Percentiles rank a stretch among this genome's conserved stretches.
Evolutionary conservation across 92 coral and sea anemone genomes (phyloP).

Genomic region (Palythoa heliodiscus): DNA sequence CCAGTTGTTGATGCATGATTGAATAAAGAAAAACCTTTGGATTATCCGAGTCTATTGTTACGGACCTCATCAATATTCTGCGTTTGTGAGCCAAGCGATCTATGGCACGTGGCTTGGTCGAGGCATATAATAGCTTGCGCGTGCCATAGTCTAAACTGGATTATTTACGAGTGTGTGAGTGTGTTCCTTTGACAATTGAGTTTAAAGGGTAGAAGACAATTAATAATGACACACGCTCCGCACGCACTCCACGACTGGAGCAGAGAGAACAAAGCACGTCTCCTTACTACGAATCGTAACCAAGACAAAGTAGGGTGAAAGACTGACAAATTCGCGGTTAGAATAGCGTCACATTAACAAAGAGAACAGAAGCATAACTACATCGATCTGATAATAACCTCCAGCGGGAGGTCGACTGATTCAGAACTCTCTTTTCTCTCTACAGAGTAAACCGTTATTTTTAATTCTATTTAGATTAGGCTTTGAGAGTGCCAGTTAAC

Average conservation of each 20-base stretch:
- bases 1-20: not conserved
- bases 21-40: not conserved
- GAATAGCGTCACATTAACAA: constrained; percentile 52
- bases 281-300: constrained; percentile 54
- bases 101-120: constrained; percentile 83
- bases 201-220: constrained; percentile 75
- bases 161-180: constrained; percentile 50
- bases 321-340: not conserved
- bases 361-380: not conserved
- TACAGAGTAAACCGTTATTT: constrained; percentile 18
- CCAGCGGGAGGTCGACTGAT: not conserved
- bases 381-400: not conserved
- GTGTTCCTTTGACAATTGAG: constrained; percentile 76
- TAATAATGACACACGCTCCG: constrained; percentile 72
- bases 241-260: constrained; percentile 78
- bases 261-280: constrained; percentile 62
- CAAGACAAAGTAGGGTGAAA: constrained; percentile 54
- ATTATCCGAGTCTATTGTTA: not conserved
- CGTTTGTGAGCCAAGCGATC: constrained; percentile 24
- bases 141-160: constrained; percentile 76
- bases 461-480: not conserved
- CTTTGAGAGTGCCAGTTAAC: not conserved
- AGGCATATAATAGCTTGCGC: constrained; percentile 69
- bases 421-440: not conserved
- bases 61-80: constrained; percentile 15